Conservation (phyloP, 2,113 vertebrate genomes). For the Dermatemys mawii region DNA sequence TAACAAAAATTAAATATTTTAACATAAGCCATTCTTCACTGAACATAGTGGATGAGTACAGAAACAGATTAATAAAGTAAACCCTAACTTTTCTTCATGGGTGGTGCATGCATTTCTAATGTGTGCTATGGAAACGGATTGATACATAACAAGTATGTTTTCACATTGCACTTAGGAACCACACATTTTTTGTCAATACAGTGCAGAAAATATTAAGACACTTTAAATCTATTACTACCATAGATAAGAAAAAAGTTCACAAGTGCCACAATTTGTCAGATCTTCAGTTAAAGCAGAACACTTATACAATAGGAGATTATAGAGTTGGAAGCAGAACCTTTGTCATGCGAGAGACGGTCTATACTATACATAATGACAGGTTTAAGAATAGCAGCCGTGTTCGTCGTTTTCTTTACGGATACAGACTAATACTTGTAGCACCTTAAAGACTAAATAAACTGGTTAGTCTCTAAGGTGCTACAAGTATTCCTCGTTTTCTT, state of each 20-base stretch:
- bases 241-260: not conserved
- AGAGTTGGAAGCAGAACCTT: not conserved
- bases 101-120: not conserved
- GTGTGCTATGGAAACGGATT: not conserved
- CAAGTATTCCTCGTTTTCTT: no score
- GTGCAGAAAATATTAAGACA: not conserved
- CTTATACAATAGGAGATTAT: not conserved
- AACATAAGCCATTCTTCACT: not conserved
- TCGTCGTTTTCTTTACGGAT: no score
- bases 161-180: not conserved
- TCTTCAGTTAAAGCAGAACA: not conserved
- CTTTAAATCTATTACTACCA: not conserved
- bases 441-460: no score
- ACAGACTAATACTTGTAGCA: no score
- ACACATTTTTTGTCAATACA: not conserved
- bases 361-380: not conserved
- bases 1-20: not conserved
- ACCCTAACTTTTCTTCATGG: not conserved
- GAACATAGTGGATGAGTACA: not conserved
- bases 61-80: not conserved
- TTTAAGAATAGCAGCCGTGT: no score
- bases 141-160: not conserved
- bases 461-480: no score
- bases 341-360: not conserved
- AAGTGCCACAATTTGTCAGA: not conserved